These are phyloP conservation scores for Melanotaenia maccullochi DNA, from an alignment of 2,797 vertebrate species.

Conservation along the genomic window DNA sequence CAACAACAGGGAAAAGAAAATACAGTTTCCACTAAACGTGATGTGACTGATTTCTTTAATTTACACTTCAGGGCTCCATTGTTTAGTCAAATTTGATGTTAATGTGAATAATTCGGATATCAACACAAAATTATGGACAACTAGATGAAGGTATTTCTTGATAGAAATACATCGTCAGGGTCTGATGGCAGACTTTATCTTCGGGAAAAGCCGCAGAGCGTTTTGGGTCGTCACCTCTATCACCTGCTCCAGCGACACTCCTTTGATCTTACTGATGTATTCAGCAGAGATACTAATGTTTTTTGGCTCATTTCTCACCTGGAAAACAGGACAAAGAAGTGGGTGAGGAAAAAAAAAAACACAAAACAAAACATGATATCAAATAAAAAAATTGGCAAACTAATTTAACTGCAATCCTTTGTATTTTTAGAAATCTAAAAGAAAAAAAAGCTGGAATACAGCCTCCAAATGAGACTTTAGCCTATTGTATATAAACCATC, in stretches of 20 bases:
- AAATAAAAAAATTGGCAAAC: background rate
- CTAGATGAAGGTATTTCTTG: background rate
- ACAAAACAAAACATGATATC: background rate
- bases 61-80: background rate
- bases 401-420: background rate
- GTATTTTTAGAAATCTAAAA: background rate
- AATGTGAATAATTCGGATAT: background rate
- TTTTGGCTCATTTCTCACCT: constrained; percentile 95
- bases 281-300: constrained; percentile 90
- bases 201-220: constrained; percentile 91
- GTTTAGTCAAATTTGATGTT: background rate
- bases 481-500: too few species aligned
- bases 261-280: constrained; percentile 92
- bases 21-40: too few species aligned
- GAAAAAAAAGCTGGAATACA: background rate
- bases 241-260: constrained; percentile 89
- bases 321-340: constrained; percentile 4
- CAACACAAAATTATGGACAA: background rate
- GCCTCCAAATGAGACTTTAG: background rate
- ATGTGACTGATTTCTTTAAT: background rate
- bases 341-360: background rate
- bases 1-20: too few species aligned
- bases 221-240: constrained; percentile 90
- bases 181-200: constrained; percentile 80
- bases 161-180: constrained; percentile 44